Base-by-base conservation (phyloP, 2,113 vertebrate genomes). In the Microtus oregoni region DNA sequence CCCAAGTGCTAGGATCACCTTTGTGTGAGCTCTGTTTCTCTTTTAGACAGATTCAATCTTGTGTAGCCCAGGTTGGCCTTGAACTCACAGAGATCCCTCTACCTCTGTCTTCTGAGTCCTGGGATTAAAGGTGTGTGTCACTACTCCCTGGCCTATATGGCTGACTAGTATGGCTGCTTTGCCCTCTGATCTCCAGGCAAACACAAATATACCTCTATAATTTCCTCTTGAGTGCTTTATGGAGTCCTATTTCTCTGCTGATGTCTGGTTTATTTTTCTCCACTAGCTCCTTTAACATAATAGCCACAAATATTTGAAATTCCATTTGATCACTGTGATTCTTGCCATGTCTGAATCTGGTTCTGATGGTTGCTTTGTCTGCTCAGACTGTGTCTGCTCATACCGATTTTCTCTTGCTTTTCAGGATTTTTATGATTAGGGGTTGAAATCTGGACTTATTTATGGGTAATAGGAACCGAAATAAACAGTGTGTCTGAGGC, bases 261-360 rank as follows among this genome's bases (percentile, higher is more conserved):
- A 72, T 20, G 35, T 79, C 44, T 30, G 26, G 12, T 78, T n/a
- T 73, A 6, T 38, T 81, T 94, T 75, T 55, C 30, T 28, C 24
- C 55, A 19, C 22, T 47, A 91, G 24, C 73, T 15, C 5, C 14
- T 67, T 70, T 90, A 86, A 10, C 3, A 44, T n/a, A 67, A 44
- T 95, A 92, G 41, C 83, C 22, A 89, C 47, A 15, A 63, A 20
- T 77, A 65, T 75, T 79, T 76, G 81, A 32, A 94, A 82, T 61
- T 63, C 41, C 52, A 11, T 75, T 52, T 87, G 67, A 58, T 87
- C 41, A 58, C 79, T 75, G 55, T 19, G 58, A 17, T n/a, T 67
- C 30, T 12, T 41, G 32, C 35, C 47, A 26, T 35, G 44, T 81
- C 17, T 75, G 75, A 58, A 20, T 87, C 65, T 6, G 15, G 41